These are phyloP conservation scores for Cygnus olor DNA, from an alignment of 2,797 vertebrate genomes.

Conservation along the genomic window DNA sequence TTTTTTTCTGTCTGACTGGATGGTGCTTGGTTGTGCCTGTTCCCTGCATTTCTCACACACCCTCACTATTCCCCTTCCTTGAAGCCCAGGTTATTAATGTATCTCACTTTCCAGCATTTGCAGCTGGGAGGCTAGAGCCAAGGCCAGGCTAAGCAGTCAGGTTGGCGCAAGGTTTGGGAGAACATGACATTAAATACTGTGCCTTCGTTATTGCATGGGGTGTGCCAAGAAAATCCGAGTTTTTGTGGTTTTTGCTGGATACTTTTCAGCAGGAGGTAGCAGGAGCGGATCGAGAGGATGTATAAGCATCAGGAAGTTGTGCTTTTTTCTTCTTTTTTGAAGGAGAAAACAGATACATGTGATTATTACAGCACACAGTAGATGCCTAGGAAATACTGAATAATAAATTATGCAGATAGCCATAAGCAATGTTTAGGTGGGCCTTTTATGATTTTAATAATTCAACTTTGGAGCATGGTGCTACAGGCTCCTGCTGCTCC, in stretches of 20 bases:
- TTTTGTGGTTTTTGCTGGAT: not conserved
- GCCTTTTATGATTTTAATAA: not conserved
- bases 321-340: not conserved
- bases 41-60: not conserved
- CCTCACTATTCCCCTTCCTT: not conserved
- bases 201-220: not conserved
- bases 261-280: not conserved
- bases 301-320: not conserved
- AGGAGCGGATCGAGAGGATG: accelerated
- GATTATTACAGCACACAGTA: not conserved
- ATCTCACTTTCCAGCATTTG: not conserved
- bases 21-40: accelerated
- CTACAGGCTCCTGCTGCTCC: not conserved
- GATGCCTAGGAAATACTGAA: not conserved
- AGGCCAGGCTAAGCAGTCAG: not conserved
- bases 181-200: not conserved
- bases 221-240: not conserved
- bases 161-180: not conserved
- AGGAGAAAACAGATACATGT: not conserved
- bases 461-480: not conserved
- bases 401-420: not conserved
- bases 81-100: not conserved
- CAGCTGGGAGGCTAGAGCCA: not conserved
- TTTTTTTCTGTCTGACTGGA: not conserved
- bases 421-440: not conserved